Evolutionary conservation across 1,140 invertebrate species (phyloP), one percentile per base, ranked within the genome.

Genomic region (Diorhabda carinulata): DNA sequence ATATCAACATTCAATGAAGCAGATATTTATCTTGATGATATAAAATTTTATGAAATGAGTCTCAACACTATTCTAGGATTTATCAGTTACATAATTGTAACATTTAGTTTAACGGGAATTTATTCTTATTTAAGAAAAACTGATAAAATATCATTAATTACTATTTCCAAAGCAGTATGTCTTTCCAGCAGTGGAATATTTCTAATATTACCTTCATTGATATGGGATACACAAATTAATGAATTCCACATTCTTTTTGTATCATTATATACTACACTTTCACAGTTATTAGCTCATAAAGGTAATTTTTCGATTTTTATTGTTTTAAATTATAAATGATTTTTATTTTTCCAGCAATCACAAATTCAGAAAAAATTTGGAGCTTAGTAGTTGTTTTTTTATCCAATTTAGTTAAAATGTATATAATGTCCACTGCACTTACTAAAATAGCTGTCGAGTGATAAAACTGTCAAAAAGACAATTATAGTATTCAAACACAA

Each of bases 181-280:
- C 74, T 85, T 52, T 83, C 84, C 2, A 84, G 80, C 69, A 77
- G 83, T 66, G 83, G 83, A 3, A 80, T 81, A 68, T 83, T 85
- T 69, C 79, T 85, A 43, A 70, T 84, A 3, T 61, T 85, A 3
- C 84, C 84, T 2, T 83, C 84, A 47, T 73, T 84, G 45, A 83
- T 85, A n/a, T 85, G 84, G 84, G 81, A 81, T 10, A 80, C 78
- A 43, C 80, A 77, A 3, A 78, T 81, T n/a, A 79, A 82, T 69
- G 72, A 76, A 61, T 73, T 75, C 57, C 76, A 79, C 68, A 66
- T 79, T 43, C 68, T 72, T 61, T 78, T 80, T 66, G 74, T 81
- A 4, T 70, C 72, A n/a, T 56, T 81, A 52, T 80, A 79, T 68
- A 78, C 75, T 40, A 77, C 76, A 57, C 68, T 81, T 43, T 78